Evolutionary conservation across 2,797 vertebrate species (phyloP).

Genomic region (Okamejei kenojei): DNA sequence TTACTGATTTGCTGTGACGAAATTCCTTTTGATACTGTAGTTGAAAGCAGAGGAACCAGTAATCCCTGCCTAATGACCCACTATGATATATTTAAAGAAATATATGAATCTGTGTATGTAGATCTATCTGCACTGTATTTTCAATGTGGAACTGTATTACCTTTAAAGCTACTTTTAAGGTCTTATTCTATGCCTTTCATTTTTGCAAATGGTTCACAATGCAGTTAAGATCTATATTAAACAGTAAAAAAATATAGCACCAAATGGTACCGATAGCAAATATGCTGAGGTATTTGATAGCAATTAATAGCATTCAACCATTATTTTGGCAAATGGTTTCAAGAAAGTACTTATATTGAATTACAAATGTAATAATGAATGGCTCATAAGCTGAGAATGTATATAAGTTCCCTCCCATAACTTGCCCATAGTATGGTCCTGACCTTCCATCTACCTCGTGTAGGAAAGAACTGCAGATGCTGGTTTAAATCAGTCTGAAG

Average conservation of each 20-base stretch:
- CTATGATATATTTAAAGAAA: neutral
- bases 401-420: neutral
- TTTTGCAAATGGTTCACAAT: neutral
- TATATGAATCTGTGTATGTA: neutral
- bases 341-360: neutral
- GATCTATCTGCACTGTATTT: neutral
- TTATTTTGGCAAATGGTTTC: neutral
- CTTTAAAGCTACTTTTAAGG: neutral
- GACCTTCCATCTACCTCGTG: no score
- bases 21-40: neutral
- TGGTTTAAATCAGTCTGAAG: no score
- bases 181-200: neutral
- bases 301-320: neutral
- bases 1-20: neutral
- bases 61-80: neutral
- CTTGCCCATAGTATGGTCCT: no score
- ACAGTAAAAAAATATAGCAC: neutral
- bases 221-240: neutral
- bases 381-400: neutral
- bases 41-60: neutral
- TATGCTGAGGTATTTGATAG: neutral
- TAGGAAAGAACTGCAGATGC: no score
- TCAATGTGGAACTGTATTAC: neutral
- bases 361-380: neutral
- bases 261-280: neutral